These are phyloP conservation scores for Luehdorfia chinensis DNA, from an alignment of 1,140 invertebrate genomes.

Conservation along the genomic window DNA sequence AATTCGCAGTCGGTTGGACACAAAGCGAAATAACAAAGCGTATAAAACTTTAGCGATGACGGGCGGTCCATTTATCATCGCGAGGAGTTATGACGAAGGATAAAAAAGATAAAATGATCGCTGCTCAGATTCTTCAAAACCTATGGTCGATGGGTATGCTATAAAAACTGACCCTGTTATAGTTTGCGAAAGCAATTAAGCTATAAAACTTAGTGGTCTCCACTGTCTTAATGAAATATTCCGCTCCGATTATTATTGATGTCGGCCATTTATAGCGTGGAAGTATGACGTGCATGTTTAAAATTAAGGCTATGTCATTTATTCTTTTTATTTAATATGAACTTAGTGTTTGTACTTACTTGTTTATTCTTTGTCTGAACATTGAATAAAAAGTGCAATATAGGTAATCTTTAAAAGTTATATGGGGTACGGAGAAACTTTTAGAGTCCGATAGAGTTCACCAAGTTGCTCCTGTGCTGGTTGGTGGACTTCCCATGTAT, in stretches of 20 bases:
- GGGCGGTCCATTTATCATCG: conserved; percentile 48
- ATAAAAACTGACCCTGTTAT: conserved; percentile 69
- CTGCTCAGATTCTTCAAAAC: conserved; percentile 42
- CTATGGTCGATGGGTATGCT: conserved; percentile 38
- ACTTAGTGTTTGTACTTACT: too few species aligned
- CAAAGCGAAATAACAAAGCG: conserved; percentile 27
- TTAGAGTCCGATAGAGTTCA: too few species aligned
- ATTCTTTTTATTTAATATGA: too few species aligned
- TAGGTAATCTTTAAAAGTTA: too few species aligned
- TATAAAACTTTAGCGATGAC: conserved; percentile 37
- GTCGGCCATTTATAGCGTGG: conserved; percentile 42
- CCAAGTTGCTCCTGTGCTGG: too few species aligned
- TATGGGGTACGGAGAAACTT: too few species aligned
- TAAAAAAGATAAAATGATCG: conserved; percentile 59
- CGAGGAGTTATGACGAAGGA: conserved; percentile 53
- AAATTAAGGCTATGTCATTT: conserved; percentile 24
- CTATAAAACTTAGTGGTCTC: conserved; percentile 67
- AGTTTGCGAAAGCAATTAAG: conserved; percentile 72
- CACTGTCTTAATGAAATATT: conserved; percentile 68
- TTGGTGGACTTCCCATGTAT: too few species aligned
- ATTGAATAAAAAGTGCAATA: too few species aligned
- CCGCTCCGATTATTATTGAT: conserved; percentile 64
- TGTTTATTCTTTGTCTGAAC: too few species aligned
- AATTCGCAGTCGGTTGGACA: conserved; percentile 24
- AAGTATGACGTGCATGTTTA: conserved; percentile 44